A percentile compares a stretch with the other conserved stretches of the same genome.
Evolutionary conservation across 2,113 vertebrate genomes (phyloP).

Genomic region (Tragelaphus strepsiceros): DNA sequence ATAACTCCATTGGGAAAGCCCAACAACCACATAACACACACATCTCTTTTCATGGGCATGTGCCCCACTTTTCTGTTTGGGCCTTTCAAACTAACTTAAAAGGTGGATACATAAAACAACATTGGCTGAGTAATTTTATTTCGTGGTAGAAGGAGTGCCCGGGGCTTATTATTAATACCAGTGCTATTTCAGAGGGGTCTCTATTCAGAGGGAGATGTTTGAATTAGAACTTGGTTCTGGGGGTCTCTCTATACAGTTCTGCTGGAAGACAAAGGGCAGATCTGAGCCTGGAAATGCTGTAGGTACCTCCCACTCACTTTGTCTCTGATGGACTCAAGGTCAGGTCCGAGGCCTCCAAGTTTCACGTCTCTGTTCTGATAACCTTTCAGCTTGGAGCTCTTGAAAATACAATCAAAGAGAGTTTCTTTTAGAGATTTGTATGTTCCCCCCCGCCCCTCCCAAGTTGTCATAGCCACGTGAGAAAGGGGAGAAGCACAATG

Average conservation of each 20-base stretch:
- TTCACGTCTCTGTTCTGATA: conserved; percentile 80
- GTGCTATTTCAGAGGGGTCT: not conserved
- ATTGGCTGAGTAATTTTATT: not conserved
- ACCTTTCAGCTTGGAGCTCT: conserved; percentile 78
- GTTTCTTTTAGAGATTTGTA: not conserved
- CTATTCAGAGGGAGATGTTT: not conserved
- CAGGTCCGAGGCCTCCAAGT: conserved; percentile 89
- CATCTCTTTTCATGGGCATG: not conserved
- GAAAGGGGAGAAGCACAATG: not conserved
- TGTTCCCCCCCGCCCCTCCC: not conserved
- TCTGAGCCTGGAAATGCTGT: not conserved
- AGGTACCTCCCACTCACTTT: conserved; percentile 80
- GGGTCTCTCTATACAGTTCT: not conserved
- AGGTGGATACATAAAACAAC: not conserved
- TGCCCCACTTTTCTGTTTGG: not conserved
- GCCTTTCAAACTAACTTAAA: not conserved
- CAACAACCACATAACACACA: not conserved
- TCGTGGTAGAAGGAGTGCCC: not conserved
- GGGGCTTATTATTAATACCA: not conserved
- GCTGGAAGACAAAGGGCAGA: not conserved
- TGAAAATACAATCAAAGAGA: conserved; percentile 60
- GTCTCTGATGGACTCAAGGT: conserved; percentile 81
- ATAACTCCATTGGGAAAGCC: not conserved
- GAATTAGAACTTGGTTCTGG: not conserved
- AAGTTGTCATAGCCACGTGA: not conserved